Percentiles rank a stretch among this genome's conserved stretches.
These are phyloP conservation scores for Lithophane leautieri DNA, from an alignment of 2,888 invertebrate species.

Conservation along the genomic window DNA sequence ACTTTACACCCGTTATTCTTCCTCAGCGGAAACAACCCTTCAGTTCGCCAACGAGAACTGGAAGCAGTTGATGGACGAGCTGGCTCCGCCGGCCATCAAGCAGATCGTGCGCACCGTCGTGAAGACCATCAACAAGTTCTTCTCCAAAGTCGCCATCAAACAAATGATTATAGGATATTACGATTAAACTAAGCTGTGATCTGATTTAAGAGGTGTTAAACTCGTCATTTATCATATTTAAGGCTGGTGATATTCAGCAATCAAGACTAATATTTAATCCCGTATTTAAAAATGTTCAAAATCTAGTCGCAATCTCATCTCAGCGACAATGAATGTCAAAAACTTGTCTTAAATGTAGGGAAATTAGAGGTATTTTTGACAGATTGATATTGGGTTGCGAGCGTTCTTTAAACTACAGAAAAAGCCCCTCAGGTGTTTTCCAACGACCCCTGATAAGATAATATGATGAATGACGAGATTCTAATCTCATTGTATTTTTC, in stretches of 20 bases:
- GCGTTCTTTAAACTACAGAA: neutral
- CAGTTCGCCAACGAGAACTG: conserved; percentile 87
- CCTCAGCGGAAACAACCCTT: conserved; percentile 83
- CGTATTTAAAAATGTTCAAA: neutral
- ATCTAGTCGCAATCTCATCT: neutral
- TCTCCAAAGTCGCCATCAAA: conserved; percentile 74
- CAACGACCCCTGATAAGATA: neutral
- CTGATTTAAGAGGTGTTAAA: neutral
- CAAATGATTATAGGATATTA: conserved; percentile 77
- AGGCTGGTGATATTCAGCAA: too few relatives aligned
- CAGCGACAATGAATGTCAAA: neutral
- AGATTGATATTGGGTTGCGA: neutral
- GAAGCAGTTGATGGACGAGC: conserved; percentile 87
- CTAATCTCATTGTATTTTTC: neutral
- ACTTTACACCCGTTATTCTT: conserved; percentile 1
- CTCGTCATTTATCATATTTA: conserved; percentile 7
- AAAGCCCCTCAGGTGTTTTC: neutral
- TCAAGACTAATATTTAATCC: neutral
- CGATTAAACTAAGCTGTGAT: conserved; percentile 39
- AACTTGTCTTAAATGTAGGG: neutral
- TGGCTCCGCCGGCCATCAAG: conserved; percentile 86
- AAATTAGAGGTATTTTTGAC: neutral
- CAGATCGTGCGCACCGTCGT: conserved; percentile 84
- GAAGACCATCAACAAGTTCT: conserved; percentile 86
- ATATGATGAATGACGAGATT: conserved; percentile 15